Evolutionary conservation across 2,888 invertebrate genomes (phyloP).

Genomic region (Callosobruchus maculatus): DNA sequence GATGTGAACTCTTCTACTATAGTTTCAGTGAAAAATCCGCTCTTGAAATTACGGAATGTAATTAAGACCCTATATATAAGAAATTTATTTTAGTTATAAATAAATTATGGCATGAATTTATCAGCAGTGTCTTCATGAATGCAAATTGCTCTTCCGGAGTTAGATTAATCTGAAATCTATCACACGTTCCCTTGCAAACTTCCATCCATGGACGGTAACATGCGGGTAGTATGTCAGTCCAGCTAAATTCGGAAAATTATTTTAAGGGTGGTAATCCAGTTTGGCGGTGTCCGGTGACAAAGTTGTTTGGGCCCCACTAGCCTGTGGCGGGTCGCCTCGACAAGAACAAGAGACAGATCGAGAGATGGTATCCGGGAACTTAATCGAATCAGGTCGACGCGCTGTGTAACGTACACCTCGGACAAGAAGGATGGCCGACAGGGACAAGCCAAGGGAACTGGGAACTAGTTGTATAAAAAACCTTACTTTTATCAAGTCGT

Average conservation of each 20-base stretch:
- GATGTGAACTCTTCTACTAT: too few relatives aligned
- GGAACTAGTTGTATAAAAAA: too few relatives aligned
- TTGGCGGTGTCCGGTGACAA: background rate
- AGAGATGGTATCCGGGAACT: background rate
- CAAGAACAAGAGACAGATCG: background rate
- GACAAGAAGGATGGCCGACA: background rate
- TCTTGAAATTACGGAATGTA: too few relatives aligned
- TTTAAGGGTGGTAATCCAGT: background rate
- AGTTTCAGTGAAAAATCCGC: too few relatives aligned
- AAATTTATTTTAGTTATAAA: too few relatives aligned
- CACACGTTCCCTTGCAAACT: background rate
- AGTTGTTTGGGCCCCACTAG: background rate
- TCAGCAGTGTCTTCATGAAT: too few relatives aligned
- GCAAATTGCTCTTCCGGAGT: too few relatives aligned
- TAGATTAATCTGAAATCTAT: background rate
- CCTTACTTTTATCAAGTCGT: too few relatives aligned
- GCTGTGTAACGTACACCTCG: background rate
- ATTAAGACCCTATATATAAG: too few relatives aligned
- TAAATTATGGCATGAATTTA: too few relatives aligned
- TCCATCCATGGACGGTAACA: background rate
- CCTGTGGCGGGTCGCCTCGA: background rate
- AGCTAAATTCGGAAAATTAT: background rate
- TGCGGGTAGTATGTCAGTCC: background rate
- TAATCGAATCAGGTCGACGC: background rate
- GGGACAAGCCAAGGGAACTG: too few relatives aligned